Percentiles rank a stretch among this genome's conserved stretches.
Conservation (phyloP, 2,888 invertebrate species). For the Pogonocherus hispidulus region DNA sequence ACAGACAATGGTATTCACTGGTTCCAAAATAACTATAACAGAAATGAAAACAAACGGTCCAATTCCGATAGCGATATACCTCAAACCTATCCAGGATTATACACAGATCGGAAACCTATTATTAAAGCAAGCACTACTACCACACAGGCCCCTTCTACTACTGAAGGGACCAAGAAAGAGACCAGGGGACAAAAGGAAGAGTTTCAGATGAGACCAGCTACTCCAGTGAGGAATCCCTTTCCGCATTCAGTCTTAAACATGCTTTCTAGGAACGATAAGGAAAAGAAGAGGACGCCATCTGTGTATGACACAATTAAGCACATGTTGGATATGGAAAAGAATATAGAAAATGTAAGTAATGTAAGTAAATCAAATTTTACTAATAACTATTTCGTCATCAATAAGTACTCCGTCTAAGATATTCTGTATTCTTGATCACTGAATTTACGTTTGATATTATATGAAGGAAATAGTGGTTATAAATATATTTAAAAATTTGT, state of each 20-base stretch:
- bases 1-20: conserved; percentile 53
- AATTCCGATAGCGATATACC: conserved; percentile 33
- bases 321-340: conserved; percentile 72
- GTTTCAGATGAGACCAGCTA: conserved; percentile 74
- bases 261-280: conserved; percentile 63
- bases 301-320: conserved; percentile 74
- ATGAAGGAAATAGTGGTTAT: too few species aligned
- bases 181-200: conserved; percentile 75
- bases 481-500: too few species aligned
- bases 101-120: conserved; percentile 66
- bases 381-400: too few species aligned
- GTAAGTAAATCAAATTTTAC: too few species aligned
- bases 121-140: conserved; percentile 56
- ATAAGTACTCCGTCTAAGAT: too few species aligned
- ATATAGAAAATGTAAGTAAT: conserved; percentile 73
- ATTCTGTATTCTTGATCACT: too few species aligned
- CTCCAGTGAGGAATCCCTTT: conserved; percentile 71
- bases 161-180: conserved; percentile 53
- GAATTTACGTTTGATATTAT: too few species aligned
- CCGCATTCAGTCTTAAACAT: conserved; percentile 71
- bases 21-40: conserved; percentile 51
- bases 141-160: conserved; percentile 36
- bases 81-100: conserved; percentile 42
- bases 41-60: conserved; percentile 30
- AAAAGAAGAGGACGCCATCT: conserved; percentile 66